Evolutionary conservation across 2,113 vertebrate genomes (phyloP), one percentile per base, ranked within the genome.

Genomic region (Gobiocypris rarus): DNA sequence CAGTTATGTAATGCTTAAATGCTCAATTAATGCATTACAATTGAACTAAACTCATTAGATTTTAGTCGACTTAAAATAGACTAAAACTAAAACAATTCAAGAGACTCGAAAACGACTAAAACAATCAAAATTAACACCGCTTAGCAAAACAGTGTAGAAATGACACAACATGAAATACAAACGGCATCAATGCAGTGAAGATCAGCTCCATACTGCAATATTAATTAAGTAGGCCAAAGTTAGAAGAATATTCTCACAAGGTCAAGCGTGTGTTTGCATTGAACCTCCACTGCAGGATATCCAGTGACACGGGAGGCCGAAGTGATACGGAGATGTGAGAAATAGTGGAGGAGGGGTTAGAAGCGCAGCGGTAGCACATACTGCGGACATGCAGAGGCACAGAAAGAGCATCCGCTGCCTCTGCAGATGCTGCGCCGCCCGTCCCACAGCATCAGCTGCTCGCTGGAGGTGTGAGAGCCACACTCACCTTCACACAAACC

Each of bases 271-370:
- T 63, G n/a, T 78, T 61, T 56, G 75, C 28, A 77, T 77, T 17
- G 22, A 38, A 61, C 10, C n/a, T 77, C 31, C 43, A 61, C 75
- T 67, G 84, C 69, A 56, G 87, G 85, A 84, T 83, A 89, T 74
- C 1, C 31, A 83, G 78, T 17, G 75, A 24, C 52, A 61, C 89
- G 81, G 50, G 59, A 83, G 86, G 87, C 83, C 86, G 84, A 81
- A 77, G 86, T 28, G 82, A 90, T 88, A 88, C 91, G 83, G 69
- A 90, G 85, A 82, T 50, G 14, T 11, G n/a, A 56, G 34, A 19
- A 76, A 63, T 19, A 65, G 26, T 34, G 50, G 84, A 85, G 77
- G 48, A 75, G 63, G 56, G 77, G 45, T 43, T 70, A 22, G 10
- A 48, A 84, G 54, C 28, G 24, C 50, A 85, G 52, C 22, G 48